A percentile compares a stretch with the other conserved stretches of the same genome.
phyloP scores from a whole-genome alignment of 2,113 vertebrate genomes.

The Clarias magur region DNA sequence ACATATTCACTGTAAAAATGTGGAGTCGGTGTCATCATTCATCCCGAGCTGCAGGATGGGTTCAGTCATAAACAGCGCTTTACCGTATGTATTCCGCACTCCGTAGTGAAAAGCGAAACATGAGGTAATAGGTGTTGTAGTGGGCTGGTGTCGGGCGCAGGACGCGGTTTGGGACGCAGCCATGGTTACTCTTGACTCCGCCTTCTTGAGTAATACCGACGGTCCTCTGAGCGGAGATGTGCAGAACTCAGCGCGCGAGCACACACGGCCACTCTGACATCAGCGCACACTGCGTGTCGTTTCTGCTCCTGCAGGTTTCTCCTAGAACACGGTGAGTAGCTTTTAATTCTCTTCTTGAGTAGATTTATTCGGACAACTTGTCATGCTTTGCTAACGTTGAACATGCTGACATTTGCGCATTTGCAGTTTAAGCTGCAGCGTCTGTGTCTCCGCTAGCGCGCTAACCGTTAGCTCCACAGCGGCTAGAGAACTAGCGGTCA shows the following conservation, averaged over 20 bases:
- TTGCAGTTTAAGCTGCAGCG: neutral
- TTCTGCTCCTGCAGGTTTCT: neutral
- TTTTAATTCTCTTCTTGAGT: neutral
- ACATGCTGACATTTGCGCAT: neutral
- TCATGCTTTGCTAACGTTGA: neutral
- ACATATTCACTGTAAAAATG: neutral
- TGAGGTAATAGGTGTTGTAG: neutral
- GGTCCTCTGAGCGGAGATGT: neutral
- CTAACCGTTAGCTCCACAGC: neutral
- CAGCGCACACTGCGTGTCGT: neutral
- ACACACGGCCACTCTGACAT: neutral
- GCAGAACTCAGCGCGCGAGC: neutral
- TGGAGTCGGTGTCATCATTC: neutral
- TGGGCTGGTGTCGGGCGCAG: neutral
- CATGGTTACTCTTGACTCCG: constrained; percentile 4
- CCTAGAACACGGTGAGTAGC: neutral
- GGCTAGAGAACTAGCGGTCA: constrained; percentile 3
- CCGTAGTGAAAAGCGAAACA: neutral
- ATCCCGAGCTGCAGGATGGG: neutral
- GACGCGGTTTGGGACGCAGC: neutral
- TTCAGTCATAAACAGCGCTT: neutral
- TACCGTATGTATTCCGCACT: neutral
- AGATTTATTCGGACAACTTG: neutral
- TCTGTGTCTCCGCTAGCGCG: neutral
- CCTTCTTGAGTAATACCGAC: neutral